Evolutionary conservation across 92 coral and sea anemone species (phyloP).

Genomic region (Palythoa caribaeorum): DNA sequence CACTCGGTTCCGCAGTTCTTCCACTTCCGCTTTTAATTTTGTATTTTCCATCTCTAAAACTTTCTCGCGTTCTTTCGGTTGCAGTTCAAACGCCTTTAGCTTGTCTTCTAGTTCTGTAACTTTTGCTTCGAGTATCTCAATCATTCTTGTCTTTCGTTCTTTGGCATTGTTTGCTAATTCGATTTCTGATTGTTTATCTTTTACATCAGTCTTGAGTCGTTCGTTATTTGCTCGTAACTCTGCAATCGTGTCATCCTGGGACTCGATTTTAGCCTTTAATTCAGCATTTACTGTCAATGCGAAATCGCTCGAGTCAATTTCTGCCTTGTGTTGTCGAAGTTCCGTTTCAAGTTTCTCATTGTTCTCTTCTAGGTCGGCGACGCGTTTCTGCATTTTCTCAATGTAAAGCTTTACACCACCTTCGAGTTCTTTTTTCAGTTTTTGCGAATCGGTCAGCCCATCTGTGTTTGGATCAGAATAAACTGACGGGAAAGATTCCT

Average conservation of each 20-base stretch:
- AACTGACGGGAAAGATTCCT: constrained; percentile 32
- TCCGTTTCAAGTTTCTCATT: constrained; percentile 34
- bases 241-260: constrained; percentile 28
- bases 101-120: constrained; percentile 27
- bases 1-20: constrained; percentile 55
- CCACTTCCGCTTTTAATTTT: constrained; percentile 54
- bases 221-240: constrained; percentile 39
- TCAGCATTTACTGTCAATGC: constrained; percentile 38
- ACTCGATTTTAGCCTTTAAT: constrained; percentile 42
- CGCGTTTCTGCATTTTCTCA: constrained; percentile 45
- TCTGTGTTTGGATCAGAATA: constrained; percentile 20
- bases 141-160: constrained; percentile 40
- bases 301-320: constrained; percentile 43
- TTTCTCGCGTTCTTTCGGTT: constrained; percentile 34
- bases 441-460: constrained; percentile 9
- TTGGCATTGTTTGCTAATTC: constrained; percentile 30
- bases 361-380: constrained; percentile 35
- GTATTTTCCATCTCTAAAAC: constrained; percentile 64
- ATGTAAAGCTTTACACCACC: constrained; percentile 37
- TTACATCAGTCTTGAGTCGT: constrained; percentile 30
- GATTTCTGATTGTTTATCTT: constrained; percentile 39
- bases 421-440: constrained; percentile 40
- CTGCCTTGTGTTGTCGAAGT: constrained; percentile 44
- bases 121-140: constrained; percentile 23
- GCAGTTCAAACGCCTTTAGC: constrained; percentile 29